Percentiles rank a stretch among this genome's conserved stretches.
Evolutionary conservation across 2,888 invertebrate genomes (phyloP).

Genomic region (Ditula angustiorana): DNA sequence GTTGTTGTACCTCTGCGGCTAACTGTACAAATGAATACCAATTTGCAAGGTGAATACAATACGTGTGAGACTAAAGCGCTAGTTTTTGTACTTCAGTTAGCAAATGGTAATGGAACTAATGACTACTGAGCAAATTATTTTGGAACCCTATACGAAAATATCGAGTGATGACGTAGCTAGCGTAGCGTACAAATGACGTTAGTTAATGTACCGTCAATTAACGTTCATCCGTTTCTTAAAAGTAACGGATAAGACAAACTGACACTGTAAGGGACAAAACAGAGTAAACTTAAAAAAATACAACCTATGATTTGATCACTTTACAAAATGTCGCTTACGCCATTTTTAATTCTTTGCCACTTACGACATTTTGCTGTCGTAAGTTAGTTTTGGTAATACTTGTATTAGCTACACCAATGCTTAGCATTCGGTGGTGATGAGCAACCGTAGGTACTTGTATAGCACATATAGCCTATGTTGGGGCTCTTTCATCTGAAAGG

Average conservation of each 20-base stretch:
- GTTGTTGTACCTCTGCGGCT: no score
- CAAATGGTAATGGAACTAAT: background rate
- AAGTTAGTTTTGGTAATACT: background rate
- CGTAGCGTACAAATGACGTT: background rate
- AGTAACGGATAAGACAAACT: no score
- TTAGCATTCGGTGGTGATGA: slow-evolving; percentile 53
- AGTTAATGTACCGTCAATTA: background rate
- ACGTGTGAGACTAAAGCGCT: background rate
- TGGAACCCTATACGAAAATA: background rate
- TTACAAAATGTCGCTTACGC: background rate
- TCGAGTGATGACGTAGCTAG: slow-evolving; percentile 18
- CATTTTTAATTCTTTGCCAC: background rate
- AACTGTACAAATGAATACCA: no score
- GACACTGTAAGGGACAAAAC: no score
- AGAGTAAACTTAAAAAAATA: background rate
- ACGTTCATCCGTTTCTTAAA: no score
- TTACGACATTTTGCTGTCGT: background rate
- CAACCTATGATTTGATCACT: background rate
- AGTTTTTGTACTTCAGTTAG: background rate
- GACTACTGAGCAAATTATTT: background rate
- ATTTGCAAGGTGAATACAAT: no score
- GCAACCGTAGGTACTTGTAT: slow-evolving; percentile 59
- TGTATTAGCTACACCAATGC: slow-evolving; percentile 22
- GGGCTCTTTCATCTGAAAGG: slow-evolving; percentile 66
- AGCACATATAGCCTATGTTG: slow-evolving; percentile 54